A percentile compares a stretch with the other conserved stretches of the same genome.
These are phyloP conservation scores for Myopa testacea DNA, from an alignment of 2,888 invertebrate genomes.

Conservation along the genomic window DNA sequence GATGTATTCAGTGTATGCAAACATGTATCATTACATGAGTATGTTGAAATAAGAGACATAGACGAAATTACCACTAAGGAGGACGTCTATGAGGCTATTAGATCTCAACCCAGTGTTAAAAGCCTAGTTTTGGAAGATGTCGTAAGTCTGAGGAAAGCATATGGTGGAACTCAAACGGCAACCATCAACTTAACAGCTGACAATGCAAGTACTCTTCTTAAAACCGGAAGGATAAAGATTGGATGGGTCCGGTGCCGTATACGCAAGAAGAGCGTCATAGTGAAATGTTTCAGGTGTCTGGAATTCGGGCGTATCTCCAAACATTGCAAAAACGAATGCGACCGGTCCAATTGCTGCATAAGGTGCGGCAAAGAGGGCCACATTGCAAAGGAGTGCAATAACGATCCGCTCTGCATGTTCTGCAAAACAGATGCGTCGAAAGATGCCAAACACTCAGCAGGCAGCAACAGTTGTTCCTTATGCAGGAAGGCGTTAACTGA, in stretches of 20 bases:
- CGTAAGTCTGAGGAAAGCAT: not conserved
- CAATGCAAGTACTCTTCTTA: not conserved
- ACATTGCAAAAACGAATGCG: not conserved
- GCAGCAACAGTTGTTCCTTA: not conserved
- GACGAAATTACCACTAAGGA: conserved; percentile 21
- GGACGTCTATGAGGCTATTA: not conserved
- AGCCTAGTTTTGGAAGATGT: not conserved
- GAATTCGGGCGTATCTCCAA: not conserved
- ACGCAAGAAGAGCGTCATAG: not conserved
- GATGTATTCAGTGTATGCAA: not conserved
- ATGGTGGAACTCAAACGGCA: conserved; percentile 17
- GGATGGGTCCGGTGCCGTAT: not conserved
- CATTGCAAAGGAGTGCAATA: not conserved
- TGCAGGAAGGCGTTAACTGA: not conserved
- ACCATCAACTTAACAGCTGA: not conserved
- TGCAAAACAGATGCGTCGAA: not conserved
- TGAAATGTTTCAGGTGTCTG: not conserved
- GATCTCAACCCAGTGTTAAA: not conserved
- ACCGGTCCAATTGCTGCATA: not conserved
- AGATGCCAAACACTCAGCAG: not conserved
- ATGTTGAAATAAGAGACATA: not conserved
- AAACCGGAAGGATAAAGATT: not conserved
- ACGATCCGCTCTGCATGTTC: not conserved
- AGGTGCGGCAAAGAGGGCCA: no score
- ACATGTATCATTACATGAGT: not conserved